phyloP scores from a whole-genome alignment of 2,113 vertebrate species.

The Colossoma macropomum region DNA sequence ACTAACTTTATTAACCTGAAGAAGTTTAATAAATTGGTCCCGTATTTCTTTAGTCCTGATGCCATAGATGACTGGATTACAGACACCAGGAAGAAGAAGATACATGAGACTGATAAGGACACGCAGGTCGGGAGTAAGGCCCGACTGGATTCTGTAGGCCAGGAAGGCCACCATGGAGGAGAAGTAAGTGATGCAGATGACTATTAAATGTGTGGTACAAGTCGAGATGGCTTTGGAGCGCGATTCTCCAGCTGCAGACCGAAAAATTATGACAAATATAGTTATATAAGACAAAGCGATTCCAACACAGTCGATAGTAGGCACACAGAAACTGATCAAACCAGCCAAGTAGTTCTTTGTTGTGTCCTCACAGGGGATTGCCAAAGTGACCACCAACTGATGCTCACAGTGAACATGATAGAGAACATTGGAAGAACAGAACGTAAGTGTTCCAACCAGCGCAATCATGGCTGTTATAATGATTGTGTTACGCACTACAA shows the following conservation, averaged over 20 bases:
- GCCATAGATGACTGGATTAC: conserved; percentile 56
- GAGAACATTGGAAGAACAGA: conserved; percentile 64
- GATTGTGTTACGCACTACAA: conserved; percentile 33
- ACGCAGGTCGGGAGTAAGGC: conserved; percentile 44
- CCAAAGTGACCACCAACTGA: conserved; percentile 66
- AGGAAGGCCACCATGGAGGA: conserved; percentile 48
- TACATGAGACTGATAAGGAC: conserved; percentile 49
- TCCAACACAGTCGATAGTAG: conserved; percentile 27
- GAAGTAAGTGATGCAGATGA: conserved; percentile 28
- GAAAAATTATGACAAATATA: conserved; percentile 39
- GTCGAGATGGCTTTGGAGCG: conserved; percentile 48
- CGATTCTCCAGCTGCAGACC: conserved; percentile 51
- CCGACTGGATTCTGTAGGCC: conserved; percentile 41
- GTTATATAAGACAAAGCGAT: conserved; percentile 36
- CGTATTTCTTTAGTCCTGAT: conserved; percentile 57
- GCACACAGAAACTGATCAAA: conserved; percentile 46
- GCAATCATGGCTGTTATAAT: conserved; percentile 41
- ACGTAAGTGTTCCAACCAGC: conserved; percentile 45
- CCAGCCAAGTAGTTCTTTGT: conserved; percentile 62
- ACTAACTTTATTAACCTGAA: conserved; percentile 40
- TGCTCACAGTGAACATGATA: conserved; percentile 66
- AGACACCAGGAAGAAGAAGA: conserved; percentile 50
- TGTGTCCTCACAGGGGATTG: conserved; percentile 55
- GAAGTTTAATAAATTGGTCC: conserved; percentile 42
- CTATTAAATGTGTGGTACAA: conserved; percentile 45